phyloP scores from a whole-genome alignment of 2,113 vertebrate genomes.

The Chelonoidis abingdonii region DNA sequence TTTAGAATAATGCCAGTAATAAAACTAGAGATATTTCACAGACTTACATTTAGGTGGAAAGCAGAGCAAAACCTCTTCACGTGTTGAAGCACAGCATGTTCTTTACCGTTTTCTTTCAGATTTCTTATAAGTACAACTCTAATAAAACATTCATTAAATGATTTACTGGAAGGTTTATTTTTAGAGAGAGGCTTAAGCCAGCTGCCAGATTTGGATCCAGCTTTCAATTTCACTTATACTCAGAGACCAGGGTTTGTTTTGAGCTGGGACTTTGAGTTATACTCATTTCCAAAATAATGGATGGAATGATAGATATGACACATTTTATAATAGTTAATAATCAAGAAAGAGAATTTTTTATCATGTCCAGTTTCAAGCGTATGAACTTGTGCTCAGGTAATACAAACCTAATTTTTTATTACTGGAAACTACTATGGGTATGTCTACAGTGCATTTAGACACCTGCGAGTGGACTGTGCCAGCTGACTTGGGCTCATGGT shows the following conservation, averaged over 20 bases:
- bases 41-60: background rate
- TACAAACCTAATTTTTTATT: background rate
- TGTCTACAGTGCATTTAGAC: too few relatives aligned
- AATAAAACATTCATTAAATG: background rate
- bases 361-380: too few relatives aligned
- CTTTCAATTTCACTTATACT: background rate
- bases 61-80: accelerated
- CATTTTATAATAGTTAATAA: background rate
- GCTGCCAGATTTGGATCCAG: background rate
- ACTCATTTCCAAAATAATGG: background rate
- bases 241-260: background rate
- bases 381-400: too few relatives aligned
- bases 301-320: background rate
- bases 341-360: background rate
- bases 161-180: background rate
- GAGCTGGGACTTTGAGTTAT: background rate
- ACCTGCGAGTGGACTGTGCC: too few relatives aligned
- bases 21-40: background rate
- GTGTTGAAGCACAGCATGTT: background rate
- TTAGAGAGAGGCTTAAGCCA: background rate
- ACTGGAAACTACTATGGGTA: background rate
- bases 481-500: background rate
- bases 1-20: background rate
- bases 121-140: background rate
- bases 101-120: background rate